A percentile compares a stretch with the other conserved stretches of the same genome.
phyloP scores from a whole-genome alignment of 2,797 vertebrate genomes.

The Gymnothorax javanicus region DNA sequence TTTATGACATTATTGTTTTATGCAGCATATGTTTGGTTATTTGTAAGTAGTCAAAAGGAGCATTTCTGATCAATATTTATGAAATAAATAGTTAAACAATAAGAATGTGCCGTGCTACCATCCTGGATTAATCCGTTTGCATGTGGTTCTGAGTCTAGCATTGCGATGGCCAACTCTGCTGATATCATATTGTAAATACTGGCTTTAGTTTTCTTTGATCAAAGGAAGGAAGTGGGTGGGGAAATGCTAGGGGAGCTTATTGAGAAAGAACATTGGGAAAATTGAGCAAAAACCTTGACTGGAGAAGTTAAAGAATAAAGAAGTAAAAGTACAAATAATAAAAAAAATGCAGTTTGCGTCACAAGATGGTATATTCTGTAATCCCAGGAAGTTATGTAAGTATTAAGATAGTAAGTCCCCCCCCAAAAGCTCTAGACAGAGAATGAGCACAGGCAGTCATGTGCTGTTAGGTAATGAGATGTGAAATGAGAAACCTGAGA shows the following conservation, averaged over 20 bases:
- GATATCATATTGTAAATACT: not conserved
- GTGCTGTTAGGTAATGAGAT: not conserved
- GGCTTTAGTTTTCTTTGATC: not conserved
- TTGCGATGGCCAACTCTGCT: not conserved
- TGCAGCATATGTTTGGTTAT: not conserved
- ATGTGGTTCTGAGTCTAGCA: not conserved
- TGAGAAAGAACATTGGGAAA: conserved; percentile 12
- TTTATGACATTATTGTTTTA: too few species aligned
- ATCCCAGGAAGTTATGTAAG: not conserved
- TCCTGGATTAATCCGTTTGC: not conserved
- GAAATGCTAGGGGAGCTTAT: not conserved
- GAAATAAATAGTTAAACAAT: not conserved
- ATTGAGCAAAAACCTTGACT: conserved; percentile 7
- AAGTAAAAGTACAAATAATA: not conserved
- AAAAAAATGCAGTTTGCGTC: not conserved
- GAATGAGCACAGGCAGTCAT: not conserved
- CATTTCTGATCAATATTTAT: not conserved
- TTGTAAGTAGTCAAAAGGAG: not conserved
- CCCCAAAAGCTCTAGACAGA: not conserved
- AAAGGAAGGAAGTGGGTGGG: conserved; percentile 24
- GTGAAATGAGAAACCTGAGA: not conserved
- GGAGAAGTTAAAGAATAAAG: not conserved
- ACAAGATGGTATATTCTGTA: not conserved
- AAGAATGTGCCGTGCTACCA: not conserved
- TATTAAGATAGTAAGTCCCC: not conserved